A percentile compares a stretch with the other conserved stretches of the same genome.
phyloP scores from a whole-genome alignment of 2,113 vertebrate species.

The Albula goreensis region DNA sequence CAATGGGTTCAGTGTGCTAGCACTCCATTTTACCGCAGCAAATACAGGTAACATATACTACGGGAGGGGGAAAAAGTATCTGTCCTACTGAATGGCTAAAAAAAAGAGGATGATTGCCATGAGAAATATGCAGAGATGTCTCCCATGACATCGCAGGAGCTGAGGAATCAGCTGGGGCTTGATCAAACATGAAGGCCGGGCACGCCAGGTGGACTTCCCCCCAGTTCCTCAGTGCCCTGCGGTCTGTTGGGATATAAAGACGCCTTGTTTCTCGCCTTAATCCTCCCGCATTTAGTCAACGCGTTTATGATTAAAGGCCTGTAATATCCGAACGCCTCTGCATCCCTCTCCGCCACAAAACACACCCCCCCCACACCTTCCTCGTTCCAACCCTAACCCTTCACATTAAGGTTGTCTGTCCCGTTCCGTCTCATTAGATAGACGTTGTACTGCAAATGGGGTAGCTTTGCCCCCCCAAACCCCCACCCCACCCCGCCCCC shows the following conservation, averaged over 20 bases:
- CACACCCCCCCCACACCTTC: conserved; percentile 31
- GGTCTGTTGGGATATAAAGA: conserved; percentile 64
- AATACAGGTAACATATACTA: background rate
- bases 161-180: conserved; percentile 56
- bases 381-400: conserved; percentile 7
- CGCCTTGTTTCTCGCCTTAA: conserved; percentile 68
- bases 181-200: conserved; percentile 64
- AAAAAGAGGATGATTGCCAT: conserved; percentile 46
- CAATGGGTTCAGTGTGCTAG: conserved; percentile 37
- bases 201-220: conserved; percentile 54
- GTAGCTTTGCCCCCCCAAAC: background rate
- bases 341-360: conserved; percentile 30
- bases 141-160: conserved; percentile 31
- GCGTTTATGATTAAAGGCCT: conserved; percentile 60
- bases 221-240: conserved; percentile 28
- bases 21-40: background rate
- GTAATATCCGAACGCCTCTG: conserved; percentile 33
- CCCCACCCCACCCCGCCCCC: too few relatives aligned
- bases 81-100: background rate
- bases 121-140: conserved; percentile 59
- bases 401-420: conserved; percentile 26
- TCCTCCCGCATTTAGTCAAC: conserved; percentile 69
- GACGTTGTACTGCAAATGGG: background rate
- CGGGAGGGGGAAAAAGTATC: background rate
- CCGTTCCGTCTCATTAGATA: conserved; percentile 42